Conservation (phyloP, 2,888 invertebrate species). For the Trileptium ribeirensis region DNA sequence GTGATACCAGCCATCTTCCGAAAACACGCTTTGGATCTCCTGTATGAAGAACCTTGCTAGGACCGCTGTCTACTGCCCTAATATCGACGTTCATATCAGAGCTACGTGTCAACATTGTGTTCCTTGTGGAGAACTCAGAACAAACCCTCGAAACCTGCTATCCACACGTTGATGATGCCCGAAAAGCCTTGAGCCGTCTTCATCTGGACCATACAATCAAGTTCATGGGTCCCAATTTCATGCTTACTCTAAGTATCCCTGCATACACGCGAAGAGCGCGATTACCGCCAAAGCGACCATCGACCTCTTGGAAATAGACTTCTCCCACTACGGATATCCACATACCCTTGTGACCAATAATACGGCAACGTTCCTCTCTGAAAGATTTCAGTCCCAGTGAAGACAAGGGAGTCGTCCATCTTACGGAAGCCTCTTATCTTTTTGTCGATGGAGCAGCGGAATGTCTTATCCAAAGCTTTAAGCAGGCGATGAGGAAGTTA, state of each 20-base stretch:
- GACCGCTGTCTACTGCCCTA: background rate
- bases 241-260: slow-evolving; percentile 8
- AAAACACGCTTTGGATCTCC: background rate
- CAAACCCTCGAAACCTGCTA: slow-evolving; percentile 28
- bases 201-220: slow-evolving; percentile 42
- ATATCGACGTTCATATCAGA: slow-evolving; percentile 7
- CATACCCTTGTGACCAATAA: slow-evolving; percentile 38
- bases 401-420: background rate
- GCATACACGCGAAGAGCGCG: background rate
- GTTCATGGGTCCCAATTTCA: slow-evolving; percentile 24
- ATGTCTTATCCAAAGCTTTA: slow-evolving; percentile 32
- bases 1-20: background rate
- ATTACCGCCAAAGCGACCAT: slow-evolving; percentile 28
- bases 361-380: slow-evolving; percentile 32
- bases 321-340: slow-evolving; percentile 36
- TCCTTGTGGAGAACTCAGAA: slow-evolving; percentile 4
- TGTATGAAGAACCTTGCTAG: background rate
- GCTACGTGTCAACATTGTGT: background rate
- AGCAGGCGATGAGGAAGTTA: slow-evolving; percentile 29
- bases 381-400: background rate
- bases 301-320: slow-evolving; percentile 30
- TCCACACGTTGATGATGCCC: slow-evolving; percentile 42
- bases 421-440: slow-evolving; percentile 36
- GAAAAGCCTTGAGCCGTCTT: slow-evolving; percentile 38
- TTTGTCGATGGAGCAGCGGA: slow-evolving; percentile 31